Evolutionary conservation across 2,888 invertebrate species (phyloP).

Genomic region (Buathra laborator): DNA sequence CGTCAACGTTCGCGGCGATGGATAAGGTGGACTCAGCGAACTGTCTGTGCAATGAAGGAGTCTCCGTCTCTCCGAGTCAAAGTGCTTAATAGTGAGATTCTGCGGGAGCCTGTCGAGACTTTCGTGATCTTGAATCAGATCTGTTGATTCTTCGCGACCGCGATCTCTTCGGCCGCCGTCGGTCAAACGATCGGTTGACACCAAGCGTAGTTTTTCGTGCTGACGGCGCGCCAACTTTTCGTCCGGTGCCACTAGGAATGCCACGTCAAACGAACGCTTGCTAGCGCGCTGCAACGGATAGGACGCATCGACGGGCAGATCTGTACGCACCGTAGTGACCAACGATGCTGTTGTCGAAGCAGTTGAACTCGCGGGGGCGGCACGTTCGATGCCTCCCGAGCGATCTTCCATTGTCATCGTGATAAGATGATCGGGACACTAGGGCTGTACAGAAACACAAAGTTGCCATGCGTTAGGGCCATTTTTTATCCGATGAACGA

Average conservation of each 20-base stretch:
- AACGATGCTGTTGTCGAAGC: slow-evolving; percentile 67
- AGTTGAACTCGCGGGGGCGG: slow-evolving; percentile 75
- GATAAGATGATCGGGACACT: slow-evolving; percentile 66
- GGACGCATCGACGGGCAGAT: slow-evolving; percentile 79
- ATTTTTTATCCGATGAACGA: neutral
- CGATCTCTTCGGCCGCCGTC: slow-evolving; percentile 73
- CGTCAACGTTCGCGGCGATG: slow-evolving; percentile 84
- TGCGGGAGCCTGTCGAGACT: slow-evolving; percentile 80
- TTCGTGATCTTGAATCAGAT: slow-evolving; percentile 70
- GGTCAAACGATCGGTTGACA: slow-evolving; percentile 73
- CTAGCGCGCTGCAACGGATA: slow-evolving; percentile 83
- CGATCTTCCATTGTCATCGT: slow-evolving; percentile 85
- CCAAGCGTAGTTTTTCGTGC: slow-evolving; percentile 84
- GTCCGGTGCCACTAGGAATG: slow-evolving; percentile 95
- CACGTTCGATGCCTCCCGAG: slow-evolving; percentile 83
- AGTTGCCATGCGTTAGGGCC: neutral
- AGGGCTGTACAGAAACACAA: slow-evolving; percentile 56
- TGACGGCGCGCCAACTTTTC: slow-evolving; percentile 91
- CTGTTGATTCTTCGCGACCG: slow-evolving; percentile 69
- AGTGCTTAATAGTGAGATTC: slow-evolving; percentile 81
- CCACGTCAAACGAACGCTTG: slow-evolving; percentile 96
- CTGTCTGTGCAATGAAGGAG: slow-evolving; percentile 87
- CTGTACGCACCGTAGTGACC: slow-evolving; percentile 69
- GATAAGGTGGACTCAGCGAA: slow-evolving; percentile 86
- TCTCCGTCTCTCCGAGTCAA: slow-evolving; percentile 80